Evolutionary conservation across 1,140 invertebrate species (phyloP), one percentile per base, ranked within the genome.

Genomic region (Drosophila teissieri): DNA sequence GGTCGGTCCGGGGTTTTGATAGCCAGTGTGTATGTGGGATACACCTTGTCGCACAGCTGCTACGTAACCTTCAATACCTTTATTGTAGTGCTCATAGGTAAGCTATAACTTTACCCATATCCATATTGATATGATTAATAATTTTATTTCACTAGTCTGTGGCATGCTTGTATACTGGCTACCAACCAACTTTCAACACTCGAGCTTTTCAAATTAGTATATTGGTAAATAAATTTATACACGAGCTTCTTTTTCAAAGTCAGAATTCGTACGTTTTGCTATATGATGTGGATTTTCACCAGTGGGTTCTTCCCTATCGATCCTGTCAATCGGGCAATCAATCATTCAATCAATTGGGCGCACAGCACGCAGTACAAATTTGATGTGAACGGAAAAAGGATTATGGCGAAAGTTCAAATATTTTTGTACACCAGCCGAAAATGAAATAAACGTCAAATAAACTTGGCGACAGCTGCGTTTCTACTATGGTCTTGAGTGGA

Each of bases 371-470:
- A 56, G 55, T 53, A 63, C 58, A 72, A 60, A 70, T 72, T 51
- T 57, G 55, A 48, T 48, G 57, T 40, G 31, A 19, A 19, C 22
- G 22, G n/a, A 37, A 46, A 84, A 84, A 84, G 80, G 73, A 84
- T 84, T 84, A 80, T 65, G 58, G 49, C 62, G 45, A 80, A 65
- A 84, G 76, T 73, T 84, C 54, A 84, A 85, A 77, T 84, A 65
- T 68, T 76, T 70, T 64, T 73, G 37, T 48, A 11, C 53, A 19
- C 55, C 64, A 56, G 63, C 54, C 55, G 73, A 64, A 81, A 78
- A 78, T 86, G 81, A 81, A 72, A 85, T 75, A 78, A 86, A 85
- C 70, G 82, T 78, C 69, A 86, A 85, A 86, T 84, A 80, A 77
- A 84, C 67, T 84, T 73, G 65, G 48, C 57, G 68, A 79, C 55